Base-by-base conservation (phyloP, 2,113 vertebrate genomes). In the Siniperca chuatsi region DNA sequence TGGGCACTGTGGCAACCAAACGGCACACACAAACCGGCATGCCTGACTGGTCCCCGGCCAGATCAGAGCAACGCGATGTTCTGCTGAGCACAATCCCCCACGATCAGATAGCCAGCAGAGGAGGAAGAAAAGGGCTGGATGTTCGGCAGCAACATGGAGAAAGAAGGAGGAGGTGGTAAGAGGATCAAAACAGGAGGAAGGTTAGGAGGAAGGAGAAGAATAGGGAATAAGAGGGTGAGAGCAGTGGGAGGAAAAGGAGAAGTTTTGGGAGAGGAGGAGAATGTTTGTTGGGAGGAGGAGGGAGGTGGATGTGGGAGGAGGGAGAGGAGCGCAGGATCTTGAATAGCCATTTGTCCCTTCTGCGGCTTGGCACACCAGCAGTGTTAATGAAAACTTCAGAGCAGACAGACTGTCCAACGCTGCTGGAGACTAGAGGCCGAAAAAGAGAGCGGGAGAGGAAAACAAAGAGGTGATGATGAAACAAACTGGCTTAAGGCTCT, bases 381-480 rank as follows among this genome's bases (percentile, higher is more conserved):
- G 86, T 42, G 23, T 75, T 88, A 90, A 93, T 92, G 87, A 92
- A 93, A 89, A 87, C 89, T 90, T 89, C 83, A 90, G 85, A 90
- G 77, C 81, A 75, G 88, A 89, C 83, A 77, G 85, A 90, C 85
- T 73, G 79, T 81, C 79, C 81, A 75, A 42, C 78, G 8, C 89
- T 78, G 78, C 79, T 70, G 92, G 87, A 91, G 75, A 79, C 85
- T 79, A 78, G 66, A 83, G 73, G 79, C 35, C 5, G 46, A 44
- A 71, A 70, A 78, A 68, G 8, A 48, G 71, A 76, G 73, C 3
- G 33, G 52, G 68, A 18, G 50, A 60, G n/a, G 33, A 52, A 89
- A 79, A 84, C 71, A 86, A 79, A 86, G 73, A 81, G 75, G 81
- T 69, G 12, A 75, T 76, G 76, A 73, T 89, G 84, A 75, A 88